phyloP scores from a whole-genome alignment of 2,888 invertebrate species.

The Dasysyrphus albostriatus region DNA sequence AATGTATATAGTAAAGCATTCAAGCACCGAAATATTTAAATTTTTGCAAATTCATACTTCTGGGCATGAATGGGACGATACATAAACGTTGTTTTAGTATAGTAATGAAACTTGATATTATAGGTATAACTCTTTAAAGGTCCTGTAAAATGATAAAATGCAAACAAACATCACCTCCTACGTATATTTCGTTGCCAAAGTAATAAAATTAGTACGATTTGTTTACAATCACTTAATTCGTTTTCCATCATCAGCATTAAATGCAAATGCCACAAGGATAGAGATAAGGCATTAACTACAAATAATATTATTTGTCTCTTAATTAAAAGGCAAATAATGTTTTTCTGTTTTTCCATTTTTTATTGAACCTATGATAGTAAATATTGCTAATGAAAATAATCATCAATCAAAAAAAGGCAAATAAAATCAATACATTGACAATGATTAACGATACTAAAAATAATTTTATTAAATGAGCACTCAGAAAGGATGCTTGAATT shows the following conservation, averaged over 20 bases:
- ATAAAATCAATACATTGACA: conserved; percentile 19
- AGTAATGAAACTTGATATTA: too few relatives aligned
- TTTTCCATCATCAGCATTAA: conserved; percentile 17
- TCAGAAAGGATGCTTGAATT: conserved; percentile 6
- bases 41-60: too few relatives aligned
- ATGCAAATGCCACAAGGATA: conserved; percentile 1
- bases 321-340: conserved; percentile 34
- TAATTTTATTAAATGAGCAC: conserved; percentile 15
- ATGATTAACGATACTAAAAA: conserved; percentile 37
- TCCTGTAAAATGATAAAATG: too few relatives aligned
- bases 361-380: conserved; percentile 18
- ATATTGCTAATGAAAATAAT: conserved; percentile 38
- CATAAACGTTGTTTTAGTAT: too few relatives aligned
- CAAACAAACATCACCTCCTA: background rate
- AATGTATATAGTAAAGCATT: too few relatives aligned
- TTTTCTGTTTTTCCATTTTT: conserved; percentile 23
- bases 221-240: background rate
- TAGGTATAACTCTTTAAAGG: too few relatives aligned
- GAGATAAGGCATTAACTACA: conserved; percentile 22
- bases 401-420: conserved; percentile 37
- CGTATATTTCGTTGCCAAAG: background rate
- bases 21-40: too few relatives aligned
- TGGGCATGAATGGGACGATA: too few relatives aligned
- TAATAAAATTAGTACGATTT: background rate
- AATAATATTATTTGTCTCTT: conserved; percentile 6